Conservation (phyloP, 2,113 vertebrate species). For the Trogon surrucura region DNA sequence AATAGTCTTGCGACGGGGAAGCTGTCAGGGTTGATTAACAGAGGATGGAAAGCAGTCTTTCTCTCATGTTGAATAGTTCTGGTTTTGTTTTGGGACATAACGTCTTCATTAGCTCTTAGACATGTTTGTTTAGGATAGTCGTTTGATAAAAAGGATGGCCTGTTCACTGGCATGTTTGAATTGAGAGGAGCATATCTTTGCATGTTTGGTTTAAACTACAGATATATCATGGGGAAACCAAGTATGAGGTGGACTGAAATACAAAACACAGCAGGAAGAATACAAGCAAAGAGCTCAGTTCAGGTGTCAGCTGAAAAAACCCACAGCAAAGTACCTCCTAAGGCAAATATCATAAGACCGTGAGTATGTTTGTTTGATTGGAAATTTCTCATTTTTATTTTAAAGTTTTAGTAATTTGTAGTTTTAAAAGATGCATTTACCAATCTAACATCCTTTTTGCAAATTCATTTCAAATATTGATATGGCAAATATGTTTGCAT, state of each 20-base stretch:
- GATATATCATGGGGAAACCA: not conserved
- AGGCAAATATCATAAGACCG: not conserved
- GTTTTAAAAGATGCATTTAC: not conserved
- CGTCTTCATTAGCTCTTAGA: not conserved
- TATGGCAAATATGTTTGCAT: not conserved
- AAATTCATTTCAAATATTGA: not conserved
- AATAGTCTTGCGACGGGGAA: not conserved
- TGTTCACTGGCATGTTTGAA: not conserved
- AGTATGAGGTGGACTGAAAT: not conserved
- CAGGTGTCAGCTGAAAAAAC: not conserved
- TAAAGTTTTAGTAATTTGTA: not conserved
- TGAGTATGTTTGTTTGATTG: not conserved
- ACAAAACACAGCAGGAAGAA: not conserved
- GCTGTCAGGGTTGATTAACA: slow-evolving; percentile 5
- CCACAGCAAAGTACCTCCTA: rapidly evolving
- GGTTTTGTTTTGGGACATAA: not conserved
- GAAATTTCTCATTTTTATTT: not conserved
- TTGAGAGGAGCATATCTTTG: not conserved
- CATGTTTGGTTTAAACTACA: not conserved
- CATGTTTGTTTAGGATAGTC: not conserved
- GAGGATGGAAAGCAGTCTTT: not conserved
- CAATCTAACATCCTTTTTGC: not conserved
- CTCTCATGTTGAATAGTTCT: not conserved
- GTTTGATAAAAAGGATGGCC: not conserved
- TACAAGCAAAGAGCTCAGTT: not conserved